A percentile compares a stretch with the other conserved stretches of the same genome.
Conservation (phyloP, 2,113 vertebrate genomes). For the Colinus virginianus region DNA sequence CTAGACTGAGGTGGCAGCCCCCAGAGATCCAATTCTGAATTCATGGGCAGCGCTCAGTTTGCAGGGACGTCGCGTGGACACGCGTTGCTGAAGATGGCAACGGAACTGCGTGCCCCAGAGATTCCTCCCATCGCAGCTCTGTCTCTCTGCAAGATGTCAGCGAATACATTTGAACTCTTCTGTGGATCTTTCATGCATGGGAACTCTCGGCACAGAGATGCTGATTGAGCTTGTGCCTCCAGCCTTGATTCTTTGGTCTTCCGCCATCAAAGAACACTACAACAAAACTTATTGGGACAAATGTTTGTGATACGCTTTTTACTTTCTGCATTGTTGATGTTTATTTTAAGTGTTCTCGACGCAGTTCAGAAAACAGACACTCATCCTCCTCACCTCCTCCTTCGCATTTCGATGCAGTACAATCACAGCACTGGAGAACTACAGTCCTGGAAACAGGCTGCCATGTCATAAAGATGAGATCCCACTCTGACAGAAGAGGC, state of each 20-base stretch:
- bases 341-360: not conserved
- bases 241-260: not conserved
- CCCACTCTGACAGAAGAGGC: not conserved
- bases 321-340: not conserved
- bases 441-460: not conserved
- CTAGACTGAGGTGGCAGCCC: not conserved
- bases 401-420: not conserved
- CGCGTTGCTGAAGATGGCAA: not conserved
- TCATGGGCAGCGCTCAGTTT: not conserved
- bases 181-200: not conserved
- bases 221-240: not conserved
- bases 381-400: not conserved
- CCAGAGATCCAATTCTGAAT: not conserved
- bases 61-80: not conserved
- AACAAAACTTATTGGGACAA: not conserved
- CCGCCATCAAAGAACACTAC: not conserved
- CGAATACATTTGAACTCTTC: not conserved
- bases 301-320: not conserved
- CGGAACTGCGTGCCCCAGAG: not conserved
- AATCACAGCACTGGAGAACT: not conserved
- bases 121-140: not conserved
- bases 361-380: not conserved
- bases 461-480: not conserved
- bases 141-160: not conserved
- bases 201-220: not conserved